Base-by-base conservation (phyloP, 1,140 invertebrate genomes). In the Pseudomyrmex pallidus region DNA sequence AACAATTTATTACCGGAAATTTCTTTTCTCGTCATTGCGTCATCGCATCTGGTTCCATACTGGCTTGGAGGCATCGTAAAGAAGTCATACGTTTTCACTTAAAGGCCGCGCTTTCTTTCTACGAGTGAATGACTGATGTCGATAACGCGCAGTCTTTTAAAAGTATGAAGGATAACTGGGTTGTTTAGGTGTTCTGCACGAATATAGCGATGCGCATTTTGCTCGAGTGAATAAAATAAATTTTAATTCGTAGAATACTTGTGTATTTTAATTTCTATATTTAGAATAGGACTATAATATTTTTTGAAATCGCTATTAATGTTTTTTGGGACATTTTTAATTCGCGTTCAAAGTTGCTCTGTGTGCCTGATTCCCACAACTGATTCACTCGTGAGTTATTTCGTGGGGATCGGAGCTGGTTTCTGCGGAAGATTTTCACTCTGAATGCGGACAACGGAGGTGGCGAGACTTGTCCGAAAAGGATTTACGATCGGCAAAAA, bases 1-100 rank as follows among this genome's bases (percentile, higher is more conserved):
- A 46, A 74, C 84, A 76, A 89, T 88, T 88, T 89, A 89, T 89
- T 86, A 88, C 84, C 87, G 87, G 87, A 89, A 89, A 89, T 86
- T 84, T 89, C 87, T 86, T 86, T 74, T 54, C 70, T 25, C 12
- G 25, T 35, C 56, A 35, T 88, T 84, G 74, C 74, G 62, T 86
- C 66, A 88, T 17, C 76, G 64, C 59, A 72, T 48, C 76, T 50
- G 76, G 61, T 74, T 48, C 64, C 74, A 80, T 80, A 62, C 1
- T 46, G 13, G 54, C 22, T 13, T 64, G 73, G 54, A 12, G 80
- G 68, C 78, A 89, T 57, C 20, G 5, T 85, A 59, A 56, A 83
- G 54, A 73, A 89, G 66, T 80, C 66, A 56, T 35, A 35, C 52
- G 70, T 84, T 76, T 73, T 63, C 35, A 73, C 61, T 13, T 56